Evolutionary conservation across 2,797 vertebrate genomes (phyloP), one percentile per base, ranked within the genome.

Genomic region (Scolopax rusticola): DNA sequence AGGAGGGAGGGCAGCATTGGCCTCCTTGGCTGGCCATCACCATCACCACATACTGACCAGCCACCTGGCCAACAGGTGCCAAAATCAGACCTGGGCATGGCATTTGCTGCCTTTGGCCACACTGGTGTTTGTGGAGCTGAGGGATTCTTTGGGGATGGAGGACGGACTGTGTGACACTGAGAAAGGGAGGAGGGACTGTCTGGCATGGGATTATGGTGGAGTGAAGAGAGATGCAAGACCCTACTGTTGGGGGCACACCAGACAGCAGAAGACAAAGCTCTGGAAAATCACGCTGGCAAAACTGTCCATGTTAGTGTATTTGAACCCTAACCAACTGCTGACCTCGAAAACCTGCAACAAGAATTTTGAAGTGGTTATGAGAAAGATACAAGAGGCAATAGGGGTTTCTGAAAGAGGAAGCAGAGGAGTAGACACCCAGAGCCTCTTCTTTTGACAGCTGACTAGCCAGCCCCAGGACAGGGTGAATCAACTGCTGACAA

Each of bases 1-100:
- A 86, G 60, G 30, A 64, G 38, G 33, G 21, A 64, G 28, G 14
- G 7, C 20, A 48, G 12, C 9, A 1, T 38, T 63, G 74, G 4
- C 3, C 8, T 6, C 12, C 11, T 64, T n/a, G 60, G 18, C 23
- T 76, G 59, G 16, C 27, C 30, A 47, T n/a, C 45, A 32, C n/a
- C 40, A 10, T 15, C n/a, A 47, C 28, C 59, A 43, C 0, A 0
- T 38, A 36, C 13, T 50, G 63, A 54, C 11, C 8, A 6, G 9
- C 14, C 23, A 48, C 21, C 21, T 28, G 32, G 20, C 9, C 1
- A 0, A 43, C 23, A n/a, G 12, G 2, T 1, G 3, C 16, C 24
- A 51, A 68, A 38, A 30, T 43, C 18, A 6, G n/a, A 45, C 6
- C 47, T 12, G 30, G 27, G 15, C 18, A 36, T 0, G 3, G 21